These are phyloP conservation scores for Gobius niger DNA, from an alignment of 2,113 vertebrate species.

Conservation along the genomic window DNA sequence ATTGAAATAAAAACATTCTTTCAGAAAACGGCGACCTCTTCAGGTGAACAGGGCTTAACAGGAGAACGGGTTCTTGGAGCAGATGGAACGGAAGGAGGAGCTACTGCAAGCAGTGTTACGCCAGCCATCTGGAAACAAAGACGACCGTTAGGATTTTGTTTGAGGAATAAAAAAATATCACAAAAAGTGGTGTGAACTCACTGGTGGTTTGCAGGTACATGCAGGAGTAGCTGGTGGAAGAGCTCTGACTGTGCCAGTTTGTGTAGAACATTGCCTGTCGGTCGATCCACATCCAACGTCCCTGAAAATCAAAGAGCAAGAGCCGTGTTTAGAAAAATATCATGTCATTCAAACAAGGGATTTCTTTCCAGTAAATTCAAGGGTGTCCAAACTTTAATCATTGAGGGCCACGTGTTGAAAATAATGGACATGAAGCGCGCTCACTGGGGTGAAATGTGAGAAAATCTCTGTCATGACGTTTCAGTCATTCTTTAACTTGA, in stretches of 20 bases:
- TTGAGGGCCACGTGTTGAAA: too few species aligned
- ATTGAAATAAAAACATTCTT: too few species aligned
- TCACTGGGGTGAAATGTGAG: too few species aligned
- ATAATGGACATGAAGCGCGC: too few species aligned
- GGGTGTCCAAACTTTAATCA: too few species aligned
- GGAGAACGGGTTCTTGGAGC: background rate
- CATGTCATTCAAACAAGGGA: too few species aligned
- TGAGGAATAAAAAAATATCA: background rate
- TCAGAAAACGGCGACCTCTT: background rate
- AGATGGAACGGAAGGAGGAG: background rate
- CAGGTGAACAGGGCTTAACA: background rate
- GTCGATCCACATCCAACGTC: conserved; percentile 9
- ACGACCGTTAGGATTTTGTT: background rate
- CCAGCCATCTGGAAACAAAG: conserved; percentile 2
- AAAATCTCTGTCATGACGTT: too few species aligned
- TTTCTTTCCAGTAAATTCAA: too few species aligned
- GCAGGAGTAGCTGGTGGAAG: background rate
- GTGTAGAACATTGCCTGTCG: background rate
- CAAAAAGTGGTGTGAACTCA: background rate
- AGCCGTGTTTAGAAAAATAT: too few species aligned
- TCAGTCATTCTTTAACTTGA: too few species aligned
- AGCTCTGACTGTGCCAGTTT: background rate
- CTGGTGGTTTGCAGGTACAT: background rate
- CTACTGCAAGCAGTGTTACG: background rate
- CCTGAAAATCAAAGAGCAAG: conserved; percentile 9